Base-by-base conservation (phyloP, 2,113 vertebrate species). In the Thinocorus orbignyianus region DNA sequence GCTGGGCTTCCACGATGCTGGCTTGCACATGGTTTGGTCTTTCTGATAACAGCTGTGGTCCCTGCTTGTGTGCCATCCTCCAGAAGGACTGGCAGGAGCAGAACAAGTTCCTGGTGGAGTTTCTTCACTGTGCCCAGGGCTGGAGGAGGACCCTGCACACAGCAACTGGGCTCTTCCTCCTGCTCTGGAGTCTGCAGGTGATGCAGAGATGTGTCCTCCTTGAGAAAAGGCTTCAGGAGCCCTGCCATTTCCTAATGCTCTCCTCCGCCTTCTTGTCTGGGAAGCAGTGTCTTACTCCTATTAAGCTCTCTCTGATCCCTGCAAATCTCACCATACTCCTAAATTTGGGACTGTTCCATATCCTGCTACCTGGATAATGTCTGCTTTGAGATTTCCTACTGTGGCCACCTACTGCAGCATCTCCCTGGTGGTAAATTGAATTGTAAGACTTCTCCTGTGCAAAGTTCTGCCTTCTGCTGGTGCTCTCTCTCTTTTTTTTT, bases 1-100 rank as follows among this genome's bases (percentile, higher is more conserved):
- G 54, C 64, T 33, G 39, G 9, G 1, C 16, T 16, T 10, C 39
- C 33, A 2, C 2, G 44, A 2, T 41, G 20, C 78, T 77, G 41
- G 26, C 65, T 13, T 0, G 0, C 1, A 30, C 24, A 7, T 0
- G 0, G 15, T 8, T 81, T 86, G 35, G 25, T 44, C 46, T 73
- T 52, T 41, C 39, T 48, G 1, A 1, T 5, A 3, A 18, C 58
- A 73, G 23, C 48, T 80, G 49, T 52, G n/a, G 69, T 20, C 41
- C 68, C 33, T 77, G 17, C 64, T 64, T 0, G 0, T 22, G 16
- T 41, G 16, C 26, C 44, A 12, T 31, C 33, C 46, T 69, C 39
- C 60, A 85, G 69, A 57, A 61, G 35, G 46, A 54, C 65, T 64
- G 51, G 3, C 31, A 82, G 81, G 39, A 52, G 25, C 17, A 66